Base-by-base conservation (phyloP, 2,113 vertebrate genomes). In the Neoarius graeffei region DNA sequence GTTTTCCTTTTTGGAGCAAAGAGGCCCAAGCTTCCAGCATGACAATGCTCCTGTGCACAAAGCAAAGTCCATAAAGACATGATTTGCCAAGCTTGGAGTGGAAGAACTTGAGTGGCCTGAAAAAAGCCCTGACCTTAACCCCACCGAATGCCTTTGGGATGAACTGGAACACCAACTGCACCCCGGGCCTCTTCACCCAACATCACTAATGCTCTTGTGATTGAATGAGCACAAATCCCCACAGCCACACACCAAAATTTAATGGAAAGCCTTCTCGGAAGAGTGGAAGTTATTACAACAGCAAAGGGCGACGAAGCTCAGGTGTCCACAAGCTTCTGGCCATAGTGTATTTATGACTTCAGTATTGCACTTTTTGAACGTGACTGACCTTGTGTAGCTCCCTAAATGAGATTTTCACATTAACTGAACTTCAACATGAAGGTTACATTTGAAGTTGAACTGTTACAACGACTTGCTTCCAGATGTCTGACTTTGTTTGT, bases 401-500 rank as follows among this genome's bases (percentile, higher is more conserved):
- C 23, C 5, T 56, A 79, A 6, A 54, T 54, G n/a, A 54, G 56
- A 77, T 8, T 23, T 48, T 74, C 13, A 69, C 0, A 56, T 66
- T 84, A 92, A 56, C 19, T 81, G 50, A 23, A 54, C 14, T 17
- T n/a, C 25, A 56, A n/a, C 73, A 76, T 52, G 25, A 30, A 17
- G 13, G 2, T 30, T 57, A 1, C 7, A 19, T 35, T 81, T 30
- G 27, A 59, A 81, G 15, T 81, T 57, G 52, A 80, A 54, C 27
- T 3, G n/a, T 79, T 79, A n/a, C 30, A 17, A 27, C 79, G 20
- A 88, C 77, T 86, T 74, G 86, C 0, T 74, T 87, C 87, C 86
- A 48, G 85, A 81, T 81, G 74, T 87, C 93, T 91, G 90, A 91
- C 93, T 93, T 92, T 85, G 87, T 89, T n/a, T 62, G 62, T 50